A percentile compares a stretch with the other conserved stretches of the same genome.
These are phyloP conservation scores for Vulpes ferrilata DNA, from an alignment of 2,113 vertebrate genomes.

Conservation along the genomic window DNA sequence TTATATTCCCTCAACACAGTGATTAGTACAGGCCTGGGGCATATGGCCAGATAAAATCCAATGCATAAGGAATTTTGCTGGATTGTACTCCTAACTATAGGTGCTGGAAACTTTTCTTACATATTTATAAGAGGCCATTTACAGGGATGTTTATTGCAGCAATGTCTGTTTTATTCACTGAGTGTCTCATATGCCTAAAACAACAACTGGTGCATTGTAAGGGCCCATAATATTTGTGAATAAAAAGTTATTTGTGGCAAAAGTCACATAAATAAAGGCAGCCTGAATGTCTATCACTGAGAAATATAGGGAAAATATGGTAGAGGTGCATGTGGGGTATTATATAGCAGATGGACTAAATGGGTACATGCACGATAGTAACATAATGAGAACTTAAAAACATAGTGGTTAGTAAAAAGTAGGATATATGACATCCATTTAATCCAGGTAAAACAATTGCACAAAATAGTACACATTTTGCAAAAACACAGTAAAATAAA, in stretches of 20 bases:
- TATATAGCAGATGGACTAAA: background rate
- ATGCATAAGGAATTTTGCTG: background rate
- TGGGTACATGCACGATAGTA: background rate
- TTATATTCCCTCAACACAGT: background rate
- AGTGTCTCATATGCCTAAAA: background rate
- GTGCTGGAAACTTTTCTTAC: background rate
- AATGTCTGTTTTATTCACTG: constrained; percentile 14
- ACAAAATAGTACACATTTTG: background rate
- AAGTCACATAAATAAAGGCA: background rate
- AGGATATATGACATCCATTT: background rate
- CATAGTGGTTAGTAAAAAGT: background rate
- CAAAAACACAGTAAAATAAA: constrained; percentile 36
- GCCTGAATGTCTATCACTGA: background rate
- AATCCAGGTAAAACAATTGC: background rate
- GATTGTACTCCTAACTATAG: background rate
- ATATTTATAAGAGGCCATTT: background rate
- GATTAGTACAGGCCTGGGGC: background rate
- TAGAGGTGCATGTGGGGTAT: background rate
- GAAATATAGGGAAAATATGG: background rate
- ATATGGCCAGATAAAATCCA: background rate
- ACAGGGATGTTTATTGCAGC: background rate
- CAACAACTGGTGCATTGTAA: background rate
- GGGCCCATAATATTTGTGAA: background rate
- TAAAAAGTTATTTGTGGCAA: background rate
- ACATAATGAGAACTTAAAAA: constrained; percentile 20